phyloP scores from a whole-genome alignment of 2,797 vertebrate species.

The Fratercula arctica region DNA sequence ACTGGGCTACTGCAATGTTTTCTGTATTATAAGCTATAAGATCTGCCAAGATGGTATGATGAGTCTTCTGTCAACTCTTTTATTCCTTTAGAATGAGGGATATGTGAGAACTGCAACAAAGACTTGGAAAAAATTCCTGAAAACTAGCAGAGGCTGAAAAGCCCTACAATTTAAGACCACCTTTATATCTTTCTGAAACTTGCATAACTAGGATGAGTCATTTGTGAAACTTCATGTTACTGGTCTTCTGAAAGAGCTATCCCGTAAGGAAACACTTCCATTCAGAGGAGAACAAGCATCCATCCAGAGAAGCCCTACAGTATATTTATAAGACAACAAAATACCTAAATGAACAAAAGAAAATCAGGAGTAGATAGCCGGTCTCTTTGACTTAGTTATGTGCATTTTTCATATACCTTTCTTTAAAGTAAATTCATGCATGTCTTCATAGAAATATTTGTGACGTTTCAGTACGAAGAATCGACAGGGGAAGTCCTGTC shows the following conservation, averaged over 20 bases:
- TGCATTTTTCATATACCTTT: background rate
- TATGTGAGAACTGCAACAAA: background rate
- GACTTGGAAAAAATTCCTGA: background rate
- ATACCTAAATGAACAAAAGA: background rate
- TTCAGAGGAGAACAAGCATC: background rate
- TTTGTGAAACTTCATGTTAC: background rate
- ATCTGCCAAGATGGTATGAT: background rate
- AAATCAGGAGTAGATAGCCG: background rate
- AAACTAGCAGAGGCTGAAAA: background rate
- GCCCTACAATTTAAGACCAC: background rate
- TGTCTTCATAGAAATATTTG: background rate
- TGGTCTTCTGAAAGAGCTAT: background rate
- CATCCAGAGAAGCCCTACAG: background rate
- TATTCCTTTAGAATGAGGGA: background rate
- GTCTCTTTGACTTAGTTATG: background rate
- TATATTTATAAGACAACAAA: background rate
- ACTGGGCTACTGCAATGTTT: background rate
- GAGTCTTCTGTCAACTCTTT: background rate
- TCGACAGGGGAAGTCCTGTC: background rate
- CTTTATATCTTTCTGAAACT: background rate
- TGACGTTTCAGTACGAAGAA: background rate
- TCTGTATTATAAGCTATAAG: background rate
- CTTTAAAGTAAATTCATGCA: background rate
- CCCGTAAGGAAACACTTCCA: background rate
- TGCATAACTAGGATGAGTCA: background rate